Evolutionary conservation across 2,888 invertebrate genomes (phyloP), one percentile per base, ranked within the genome.

Genomic region (Tiliacea aurago): DNA sequence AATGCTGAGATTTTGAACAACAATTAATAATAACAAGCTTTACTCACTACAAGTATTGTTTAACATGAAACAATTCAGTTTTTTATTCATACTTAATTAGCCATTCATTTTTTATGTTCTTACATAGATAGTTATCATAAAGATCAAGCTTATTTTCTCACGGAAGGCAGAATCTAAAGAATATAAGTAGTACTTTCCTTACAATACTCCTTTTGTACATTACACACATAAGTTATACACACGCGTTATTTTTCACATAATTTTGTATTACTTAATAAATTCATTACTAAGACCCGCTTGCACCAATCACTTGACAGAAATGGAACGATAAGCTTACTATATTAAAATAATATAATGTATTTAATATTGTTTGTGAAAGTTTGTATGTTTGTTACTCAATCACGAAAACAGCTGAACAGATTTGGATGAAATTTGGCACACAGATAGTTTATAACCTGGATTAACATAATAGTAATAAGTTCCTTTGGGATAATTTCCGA

Each of bases 1-100:
- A 71, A 61, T 79, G 53, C 47, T 75, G 79, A 79, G 72, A 79
- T 73, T 76, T 73, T 80, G 62, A 56, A 28, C 4, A 49, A 51
- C 80, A 62, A 62, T 63, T 73, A 45, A 28, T 73, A 33, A 51
- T 61, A 71, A 49, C 51, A 53, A 41, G 33, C 1, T 41, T 3
- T 9, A 9, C 37, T 37, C 2, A 37, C 37, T 4, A 20, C 10
- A n/a, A 23, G 49, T 33, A 75, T 79, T 61, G 71, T 75, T 71
- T 7, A 23, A 61, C 47, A 61, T 15, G 33, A 33, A 79, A 71
- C 51, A 79, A 71, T 47, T 15, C 7, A 9, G 45, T 45, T 53
- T 45, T 45, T 33, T 78, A 13, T 59, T 70, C 11, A 23, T 53
- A 61, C 15, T 33, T 41, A 75, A 78, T 70, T 70, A 47, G 9